Evolutionary conservation across 35 echinoderm and acorn worm genomes (phyloP), one percentile per base, ranked within the genome.

Genomic region (Holothuria glaberrima): DNA sequence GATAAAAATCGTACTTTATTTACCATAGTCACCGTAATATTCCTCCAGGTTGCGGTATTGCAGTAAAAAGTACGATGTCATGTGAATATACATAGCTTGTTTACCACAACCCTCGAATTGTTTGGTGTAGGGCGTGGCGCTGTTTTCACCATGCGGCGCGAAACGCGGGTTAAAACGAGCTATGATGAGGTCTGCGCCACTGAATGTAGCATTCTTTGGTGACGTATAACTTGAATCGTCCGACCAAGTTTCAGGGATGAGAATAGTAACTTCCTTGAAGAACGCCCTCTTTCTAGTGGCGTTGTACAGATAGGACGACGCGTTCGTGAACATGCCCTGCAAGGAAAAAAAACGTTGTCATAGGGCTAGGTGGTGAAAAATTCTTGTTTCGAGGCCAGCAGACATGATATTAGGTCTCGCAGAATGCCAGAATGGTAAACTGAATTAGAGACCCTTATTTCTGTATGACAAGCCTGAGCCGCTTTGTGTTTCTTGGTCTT

Each of bases 221-320:
- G 83, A 64, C 12, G 30, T 19, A 67, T 93, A 93, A 59, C 0
- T 27, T 4, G 88, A 57, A 50, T 54, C 61, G 48, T 20, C 38
- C 17, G 79, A 90, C 94, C 94, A 96, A 14, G 88, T 86, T 61
- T 89, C 61, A 22, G 94, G 94, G 21, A 96, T 86, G 19, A 96
- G 71, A 25, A 96, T 93, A 9, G 94, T 96, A 33, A 96, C 83
- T 18, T 96, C 64, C 38, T 91, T 80, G 24, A 96, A 96, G 88
- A 59, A 96, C 20, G 92, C 80, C 2, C 91, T 68, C 66, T 83
- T 66, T 74, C 75, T 83, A 16, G 94, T 93, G 18, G 94, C 94
- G 21, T 58, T 48, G 83, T 96, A 96, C 26, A 96, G 88, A 65
- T 90, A n/a, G n/a, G n/a, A n/a, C n/a, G n/a, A n/a, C n/a, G n/a